These are phyloP conservation scores for Ormia ochracea DNA, from an alignment of 2,888 invertebrate species.

Conservation along the genomic window DNA sequence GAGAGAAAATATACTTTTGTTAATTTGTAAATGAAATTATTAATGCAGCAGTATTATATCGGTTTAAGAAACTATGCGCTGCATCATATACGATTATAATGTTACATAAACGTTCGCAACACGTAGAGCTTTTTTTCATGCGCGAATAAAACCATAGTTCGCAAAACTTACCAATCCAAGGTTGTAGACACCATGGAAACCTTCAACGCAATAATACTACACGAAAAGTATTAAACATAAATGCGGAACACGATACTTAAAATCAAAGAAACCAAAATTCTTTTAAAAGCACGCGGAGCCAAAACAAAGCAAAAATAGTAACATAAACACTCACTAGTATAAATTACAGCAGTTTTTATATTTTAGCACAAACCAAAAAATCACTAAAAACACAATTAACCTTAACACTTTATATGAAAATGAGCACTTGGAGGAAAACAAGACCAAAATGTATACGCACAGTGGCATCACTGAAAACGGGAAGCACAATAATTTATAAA, in stretches of 20 bases:
- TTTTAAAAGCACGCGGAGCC: conserved; percentile 49
- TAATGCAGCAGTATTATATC: background rate
- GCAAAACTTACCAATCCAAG: conserved; percentile 37
- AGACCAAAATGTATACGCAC: background rate
- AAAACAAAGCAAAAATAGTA: conserved; percentile 25
- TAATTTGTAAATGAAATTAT: too few species aligned
- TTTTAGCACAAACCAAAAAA: conserved; percentile 13
- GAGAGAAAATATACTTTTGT: too few species aligned
- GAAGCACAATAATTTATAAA: background rate
- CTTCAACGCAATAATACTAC: conserved; percentile 16
- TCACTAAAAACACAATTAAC: too few species aligned
- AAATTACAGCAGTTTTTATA: background rate
- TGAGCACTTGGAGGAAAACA: background rate
- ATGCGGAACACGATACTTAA: background rate
- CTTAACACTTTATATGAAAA: conserved; percentile 39
- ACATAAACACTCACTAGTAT: background rate
- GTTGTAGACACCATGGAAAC: conserved; percentile 44
- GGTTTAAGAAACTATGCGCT: background rate
- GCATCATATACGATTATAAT: background rate
- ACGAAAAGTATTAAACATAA: background rate
- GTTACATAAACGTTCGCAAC: background rate
- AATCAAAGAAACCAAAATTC: conserved; percentile 11
- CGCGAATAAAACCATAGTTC: conserved; percentile 6
- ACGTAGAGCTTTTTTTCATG: background rate
- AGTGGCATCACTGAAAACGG: background rate